Percentiles rank a stretch among this genome's conserved stretches.
Evolutionary conservation across 2,113 vertebrate genomes (phyloP).

Genomic region (Crotalus horridus): DNA sequence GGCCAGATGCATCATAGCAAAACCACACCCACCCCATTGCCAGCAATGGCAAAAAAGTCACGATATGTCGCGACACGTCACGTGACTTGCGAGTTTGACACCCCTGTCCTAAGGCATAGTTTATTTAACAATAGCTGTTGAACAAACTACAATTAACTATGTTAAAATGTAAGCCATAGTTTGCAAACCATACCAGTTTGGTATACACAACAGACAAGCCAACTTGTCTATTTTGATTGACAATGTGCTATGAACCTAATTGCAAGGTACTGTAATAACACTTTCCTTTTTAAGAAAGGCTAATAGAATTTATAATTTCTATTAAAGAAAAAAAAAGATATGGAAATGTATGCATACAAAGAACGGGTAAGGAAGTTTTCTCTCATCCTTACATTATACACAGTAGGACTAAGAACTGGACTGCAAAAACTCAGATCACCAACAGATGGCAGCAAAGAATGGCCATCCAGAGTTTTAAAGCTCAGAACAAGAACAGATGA

Average conservation of each 20-base stretch:
- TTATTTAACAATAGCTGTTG: neutral
- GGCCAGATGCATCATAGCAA: too few species aligned
- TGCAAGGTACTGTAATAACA: neutral
- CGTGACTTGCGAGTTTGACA: too few species aligned
- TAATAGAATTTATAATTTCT: neutral
- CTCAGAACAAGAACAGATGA: neutral
- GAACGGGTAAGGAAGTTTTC: neutral
- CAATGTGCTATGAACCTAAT: neutral
- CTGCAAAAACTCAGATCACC: neutral
- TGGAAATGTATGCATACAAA: neutral
- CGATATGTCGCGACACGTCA: too few species aligned
- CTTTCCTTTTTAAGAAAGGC: neutral
- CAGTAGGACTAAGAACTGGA: neutral
- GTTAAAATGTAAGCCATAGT: neutral
- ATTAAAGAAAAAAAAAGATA: neutral
- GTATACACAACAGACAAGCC: neutral
- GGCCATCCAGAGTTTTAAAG: neutral
- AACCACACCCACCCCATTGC: too few species aligned
- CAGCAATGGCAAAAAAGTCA: too few species aligned
- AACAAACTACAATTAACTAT: neutral
- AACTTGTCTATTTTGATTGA: neutral
- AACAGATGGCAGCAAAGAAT: neutral
- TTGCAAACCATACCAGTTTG: neutral
- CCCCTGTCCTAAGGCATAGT: neutral
- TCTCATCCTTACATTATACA: neutral